A percentile compares a stretch with the other conserved stretches of the same genome.
These are phyloP conservation scores for Heteractis magnifica DNA, from an alignment of 92 coral and sea anemone genomes.

Conservation along the genomic window DNA sequence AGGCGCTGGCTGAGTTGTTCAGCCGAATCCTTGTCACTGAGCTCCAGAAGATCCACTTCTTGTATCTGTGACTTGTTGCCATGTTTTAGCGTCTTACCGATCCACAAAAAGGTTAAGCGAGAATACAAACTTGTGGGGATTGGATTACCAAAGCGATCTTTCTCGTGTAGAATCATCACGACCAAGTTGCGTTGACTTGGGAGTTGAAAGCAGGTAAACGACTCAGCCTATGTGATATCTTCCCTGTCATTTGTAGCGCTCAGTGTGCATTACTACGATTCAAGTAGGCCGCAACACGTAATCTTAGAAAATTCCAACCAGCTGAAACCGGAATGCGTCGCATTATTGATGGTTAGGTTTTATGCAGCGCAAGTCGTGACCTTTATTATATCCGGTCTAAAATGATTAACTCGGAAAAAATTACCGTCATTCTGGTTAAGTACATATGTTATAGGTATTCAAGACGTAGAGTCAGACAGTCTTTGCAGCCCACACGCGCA, in stretches of 20 bases:
- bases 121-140: conserved; percentile 15
- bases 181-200: not conserved
- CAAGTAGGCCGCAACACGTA: not conserved
- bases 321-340: conserved; percentile 9
- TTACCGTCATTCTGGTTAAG: not conserved
- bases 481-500: not conserved
- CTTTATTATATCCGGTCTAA: conserved; percentile 5
- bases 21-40: conserved; percentile 20
- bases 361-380: conserved; percentile 6
- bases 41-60: conserved; percentile 32
- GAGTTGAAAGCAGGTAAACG: not conserved
- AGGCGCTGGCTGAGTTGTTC: conserved; percentile 11
- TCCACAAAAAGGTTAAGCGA: conserved; percentile 35
- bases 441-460: not conserved
- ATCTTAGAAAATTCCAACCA: conserved; percentile 11
- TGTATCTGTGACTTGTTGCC: conserved; percentile 34
- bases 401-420: conserved; percentile 2
- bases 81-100: conserved; percentile 21
- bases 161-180: conserved; percentile 22
- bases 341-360: conserved; percentile 13
- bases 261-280: not conserved
- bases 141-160: conserved; percentile 29
- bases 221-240: not conserved
- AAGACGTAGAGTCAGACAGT: not conserved
- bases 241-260: not conserved